Base-by-base conservation (phyloP, 2,797 vertebrate genomes). In the Paramormyrops hopkinsi region DNA sequence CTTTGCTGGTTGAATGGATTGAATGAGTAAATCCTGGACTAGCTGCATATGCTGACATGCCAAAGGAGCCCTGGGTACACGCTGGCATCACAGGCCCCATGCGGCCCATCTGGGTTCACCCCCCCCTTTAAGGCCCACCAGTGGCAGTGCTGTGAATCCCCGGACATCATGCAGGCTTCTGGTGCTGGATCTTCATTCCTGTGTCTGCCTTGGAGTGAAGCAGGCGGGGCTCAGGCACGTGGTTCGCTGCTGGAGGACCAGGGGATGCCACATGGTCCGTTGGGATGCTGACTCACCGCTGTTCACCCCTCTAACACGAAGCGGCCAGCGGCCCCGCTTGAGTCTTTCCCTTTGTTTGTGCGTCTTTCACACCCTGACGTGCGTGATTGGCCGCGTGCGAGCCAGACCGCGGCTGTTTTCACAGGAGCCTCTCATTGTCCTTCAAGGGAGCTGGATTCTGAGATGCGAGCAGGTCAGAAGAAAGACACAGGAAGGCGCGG, bases 101-200 rank as follows among this genome's bases (percentile, higher is more conserved):
- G 89, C 54, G 88, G 86, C 53, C 69, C 33, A 33, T 48, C 59
- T 12, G 56, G 84, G 22, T 14, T 22, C n/a, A 0, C 2, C 50
- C 50, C 48, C 50, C 50, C 50, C 51, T 29, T 33, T 33, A 33
- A 59, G 56, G 50, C 62, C 25, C 41, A 33, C 50, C 76, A 88
- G 48, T 90, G 51, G 25, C 33, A 25, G 33, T 85, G 53, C 22
- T 89, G 33, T 62, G 83, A 76, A 69, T 87, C 88, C 76, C 9
- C 19, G 25, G 25, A 88, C 51, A 69, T 46, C 62, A 76, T 88
- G 82, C 3, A 33, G 65, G 29, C 1, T 87, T 65, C 86, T 83
- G 83, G 86, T 88, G 76, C 25, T 19, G 54, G 33, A 17, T 25
- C 51, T 65, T 33, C 19, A 9, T 56, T 84, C 14, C 22, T 65